Conservation (phyloP, 2,888 invertebrate genomes). For the Agriopis aurantiaria region DNA sequence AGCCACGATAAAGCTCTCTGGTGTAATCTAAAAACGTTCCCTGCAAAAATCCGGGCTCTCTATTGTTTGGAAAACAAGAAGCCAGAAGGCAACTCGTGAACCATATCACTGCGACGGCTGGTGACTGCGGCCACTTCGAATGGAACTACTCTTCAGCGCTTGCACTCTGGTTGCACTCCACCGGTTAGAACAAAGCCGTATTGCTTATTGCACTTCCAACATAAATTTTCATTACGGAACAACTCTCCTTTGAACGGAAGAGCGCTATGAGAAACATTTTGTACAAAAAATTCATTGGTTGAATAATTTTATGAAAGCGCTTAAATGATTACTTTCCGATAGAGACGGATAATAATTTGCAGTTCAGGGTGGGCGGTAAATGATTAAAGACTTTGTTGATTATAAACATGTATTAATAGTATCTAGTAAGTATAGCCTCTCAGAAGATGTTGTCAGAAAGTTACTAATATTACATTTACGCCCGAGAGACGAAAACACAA, state of each 20-base stretch:
- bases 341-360: background rate
- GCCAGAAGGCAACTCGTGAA: conserved; percentile 23
- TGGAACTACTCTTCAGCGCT: conserved; percentile 6
- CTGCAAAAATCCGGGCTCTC: conserved; percentile 47
- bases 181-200: conserved; percentile 54
- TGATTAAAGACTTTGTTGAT: too few relatives aligned
- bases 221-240: conserved; percentile 70
- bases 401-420: too few relatives aligned
- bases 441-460: background rate
- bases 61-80: conserved; percentile 54
- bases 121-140: conserved; percentile 1
- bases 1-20: conserved; percentile 47
- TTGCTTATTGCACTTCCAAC: conserved; percentile 61
- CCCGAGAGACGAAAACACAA: conserved; percentile 6
- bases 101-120: background rate
- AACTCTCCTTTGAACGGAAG: conserved; percentile 60
- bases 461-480: conserved; percentile 3
- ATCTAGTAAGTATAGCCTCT: too few relatives aligned
- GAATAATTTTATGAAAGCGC: conserved; percentile 53
- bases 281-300: conserved; percentile 52
- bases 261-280: conserved; percentile 54
- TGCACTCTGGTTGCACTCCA: conserved; percentile 32
- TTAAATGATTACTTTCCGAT: conserved; percentile 32
- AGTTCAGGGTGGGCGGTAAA: too few relatives aligned
- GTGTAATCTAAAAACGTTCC: conserved; percentile 50